Evolutionary conservation across 2,797 vertebrate species (phyloP).

Genomic region (Hyperoplus lanceolatus): DNA sequence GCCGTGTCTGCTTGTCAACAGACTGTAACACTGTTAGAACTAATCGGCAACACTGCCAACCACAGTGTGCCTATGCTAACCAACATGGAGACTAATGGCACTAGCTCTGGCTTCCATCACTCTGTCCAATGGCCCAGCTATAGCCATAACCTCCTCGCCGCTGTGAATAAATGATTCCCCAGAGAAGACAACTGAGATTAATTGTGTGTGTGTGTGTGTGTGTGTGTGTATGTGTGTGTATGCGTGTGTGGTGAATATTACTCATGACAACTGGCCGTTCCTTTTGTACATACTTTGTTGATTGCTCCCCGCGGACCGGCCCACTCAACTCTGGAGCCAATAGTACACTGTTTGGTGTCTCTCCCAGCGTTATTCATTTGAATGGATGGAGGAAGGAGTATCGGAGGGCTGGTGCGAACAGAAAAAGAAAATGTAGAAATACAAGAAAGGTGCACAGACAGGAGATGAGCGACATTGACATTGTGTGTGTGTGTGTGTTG

Average conservation of each 20-base stretch:
- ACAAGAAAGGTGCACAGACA: constrained; percentile 37
- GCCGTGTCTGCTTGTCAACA: constrained; percentile 47
- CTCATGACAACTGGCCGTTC: constrained; percentile 58
- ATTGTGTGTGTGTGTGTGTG: not conserved
- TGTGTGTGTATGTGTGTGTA: not conserved
- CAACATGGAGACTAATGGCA: constrained; percentile 37
- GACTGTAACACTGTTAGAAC: constrained; percentile 59
- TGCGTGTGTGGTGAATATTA: constrained; percentile 49
- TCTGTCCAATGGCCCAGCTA: constrained; percentile 19
- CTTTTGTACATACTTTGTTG: constrained; percentile 60
- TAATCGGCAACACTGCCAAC: constrained; percentile 31
- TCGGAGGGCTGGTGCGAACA: constrained; percentile 6
- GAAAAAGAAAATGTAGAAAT: constrained; percentile 33
- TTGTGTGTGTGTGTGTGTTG: constrained; percentile 47
- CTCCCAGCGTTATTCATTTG: constrained; percentile 31
- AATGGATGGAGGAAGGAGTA: constrained; percentile 24
- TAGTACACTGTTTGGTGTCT: constrained; percentile 39
- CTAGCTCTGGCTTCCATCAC: constrained; percentile 20
- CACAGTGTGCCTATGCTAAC: not conserved
- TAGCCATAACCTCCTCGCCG: constrained; percentile 6
- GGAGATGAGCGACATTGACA: constrained; percentile 67
- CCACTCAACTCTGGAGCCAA: constrained; percentile 47
- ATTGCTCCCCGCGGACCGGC: constrained; percentile 58
- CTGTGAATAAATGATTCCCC: constrained; percentile 26
- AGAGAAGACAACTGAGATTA: constrained; percentile 38